Evolutionary conservation across 1,140 invertebrate genomes (phyloP).

Genomic region (Conopomorpha cramerella): DNA sequence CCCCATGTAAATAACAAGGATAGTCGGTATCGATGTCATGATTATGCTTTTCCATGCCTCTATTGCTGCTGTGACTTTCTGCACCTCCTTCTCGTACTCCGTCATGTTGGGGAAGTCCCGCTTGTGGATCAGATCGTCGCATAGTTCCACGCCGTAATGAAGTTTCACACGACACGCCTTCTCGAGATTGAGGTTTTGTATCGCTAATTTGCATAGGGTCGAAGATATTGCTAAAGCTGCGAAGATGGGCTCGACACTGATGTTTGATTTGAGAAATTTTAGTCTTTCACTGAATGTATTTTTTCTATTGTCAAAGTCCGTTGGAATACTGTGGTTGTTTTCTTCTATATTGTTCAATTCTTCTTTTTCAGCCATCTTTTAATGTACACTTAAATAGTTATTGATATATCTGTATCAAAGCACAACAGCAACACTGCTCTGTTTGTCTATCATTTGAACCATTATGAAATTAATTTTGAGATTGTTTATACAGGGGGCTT

Average conservation of each 20-base stretch:
- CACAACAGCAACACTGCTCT: too few species aligned
- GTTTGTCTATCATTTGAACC: too few species aligned
- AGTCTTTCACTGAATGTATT: too few species aligned
- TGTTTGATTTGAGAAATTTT: too few species aligned
- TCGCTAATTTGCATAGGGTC: constrained; percentile 53
- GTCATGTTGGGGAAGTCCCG: constrained; percentile 39
- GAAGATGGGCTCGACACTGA: constrained; percentile 62
- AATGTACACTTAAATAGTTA: too few species aligned
- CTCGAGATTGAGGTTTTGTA: constrained; percentile 65
- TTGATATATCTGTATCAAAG: too few species aligned
- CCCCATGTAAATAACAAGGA: constrained; percentile 65
- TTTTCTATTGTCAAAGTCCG: too few species aligned
- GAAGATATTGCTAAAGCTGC: constrained; percentile 58
- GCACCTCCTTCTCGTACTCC: constrained; percentile 51
- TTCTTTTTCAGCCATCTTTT: too few species aligned
- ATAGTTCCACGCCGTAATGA: constrained; percentile 50
- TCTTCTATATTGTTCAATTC: too few species aligned
- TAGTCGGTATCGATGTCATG: constrained; percentile 59
- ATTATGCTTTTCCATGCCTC: constrained; percentile 61
- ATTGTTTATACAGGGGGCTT: too few species aligned
- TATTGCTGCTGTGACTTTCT: constrained; percentile 60
- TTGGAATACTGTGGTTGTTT: too few species aligned
- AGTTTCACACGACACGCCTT: constrained; percentile 65
- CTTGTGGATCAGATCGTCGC: constrained; percentile 54
- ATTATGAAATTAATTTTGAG: too few species aligned